Conservation (phyloP, 2,113 vertebrate genomes). For the Myrmophylax atrothorax region DNA sequence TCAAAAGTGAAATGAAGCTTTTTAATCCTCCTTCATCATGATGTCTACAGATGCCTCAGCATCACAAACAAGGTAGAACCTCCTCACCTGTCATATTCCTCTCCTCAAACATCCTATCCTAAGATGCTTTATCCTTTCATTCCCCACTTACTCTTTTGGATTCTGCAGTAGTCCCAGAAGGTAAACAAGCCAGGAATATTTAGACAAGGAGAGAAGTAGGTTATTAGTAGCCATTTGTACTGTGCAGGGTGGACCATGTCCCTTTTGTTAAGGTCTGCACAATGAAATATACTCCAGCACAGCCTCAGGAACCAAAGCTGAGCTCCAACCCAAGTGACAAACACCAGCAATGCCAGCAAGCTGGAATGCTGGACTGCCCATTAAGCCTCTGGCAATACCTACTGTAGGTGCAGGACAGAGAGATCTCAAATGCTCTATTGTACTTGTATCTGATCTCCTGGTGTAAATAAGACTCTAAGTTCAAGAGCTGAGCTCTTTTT, state of each 20-base stretch:
- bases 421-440: background rate
- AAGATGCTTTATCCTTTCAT: background rate
- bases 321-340: background rate
- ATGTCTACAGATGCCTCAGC: background rate
- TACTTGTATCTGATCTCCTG: background rate
- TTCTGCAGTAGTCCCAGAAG: background rate
- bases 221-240: background rate
- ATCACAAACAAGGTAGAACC: background rate
- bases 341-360: background rate
- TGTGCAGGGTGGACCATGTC: fast-evolving
- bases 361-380: background rate
- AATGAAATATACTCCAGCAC: background rate
- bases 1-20: background rate
- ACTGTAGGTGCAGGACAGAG: background rate
- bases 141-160: background rate
- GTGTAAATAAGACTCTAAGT: background rate
- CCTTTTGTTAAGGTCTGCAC: background rate
- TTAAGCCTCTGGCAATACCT: background rate
- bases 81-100: background rate
- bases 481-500: background rate
- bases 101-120: background rate
- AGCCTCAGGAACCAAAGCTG: background rate
- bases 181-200: background rate
- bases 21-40: background rate
- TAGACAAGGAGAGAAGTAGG: background rate